Evolutionary conservation across 2,113 vertebrate genomes (phyloP).

Genomic region (Cryptomyrus ogoouensis): DNA sequence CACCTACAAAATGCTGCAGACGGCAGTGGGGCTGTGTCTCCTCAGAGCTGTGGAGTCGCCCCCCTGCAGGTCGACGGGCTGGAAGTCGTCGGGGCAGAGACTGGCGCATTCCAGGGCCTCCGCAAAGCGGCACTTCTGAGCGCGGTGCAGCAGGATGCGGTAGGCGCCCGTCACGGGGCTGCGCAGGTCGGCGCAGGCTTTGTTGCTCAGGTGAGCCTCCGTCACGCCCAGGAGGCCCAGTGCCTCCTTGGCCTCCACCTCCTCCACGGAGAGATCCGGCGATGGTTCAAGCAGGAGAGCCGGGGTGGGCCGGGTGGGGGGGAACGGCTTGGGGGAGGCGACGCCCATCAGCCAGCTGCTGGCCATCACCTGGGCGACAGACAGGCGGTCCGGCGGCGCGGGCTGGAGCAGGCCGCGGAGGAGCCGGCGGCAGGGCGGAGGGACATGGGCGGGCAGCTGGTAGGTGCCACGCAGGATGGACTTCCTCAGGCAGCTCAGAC

Average conservation of each 20-base stretch:
- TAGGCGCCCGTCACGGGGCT: constrained; percentile 56
- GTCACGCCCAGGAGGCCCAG: constrained; percentile 55
- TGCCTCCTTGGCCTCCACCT: constrained; percentile 44
- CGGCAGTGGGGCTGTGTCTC: constrained; percentile 37
- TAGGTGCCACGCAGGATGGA: constrained; percentile 59
- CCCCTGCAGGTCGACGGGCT: constrained; percentile 29
- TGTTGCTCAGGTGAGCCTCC: constrained; percentile 48
- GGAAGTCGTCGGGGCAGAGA: constrained; percentile 19
- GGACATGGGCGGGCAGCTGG: constrained; percentile 47
- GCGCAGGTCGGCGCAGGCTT: constrained; percentile 36
- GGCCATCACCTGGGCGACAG: constrained; percentile 40
- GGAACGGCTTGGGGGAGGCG: constrained; percentile 43
- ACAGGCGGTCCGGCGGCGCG: constrained; percentile 46
- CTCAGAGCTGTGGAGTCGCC: constrained; percentile 23
- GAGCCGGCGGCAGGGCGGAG: constrained; percentile 45
- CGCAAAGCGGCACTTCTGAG: constrained; percentile 44
- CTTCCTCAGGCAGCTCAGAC: constrained; percentile 41
- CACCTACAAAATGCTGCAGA: constrained; percentile 51
- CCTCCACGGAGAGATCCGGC: constrained; percentile 40
- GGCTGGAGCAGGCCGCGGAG: constrained; percentile 53
- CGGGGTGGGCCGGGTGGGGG: constrained; percentile 33
- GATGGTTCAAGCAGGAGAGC: constrained; percentile 40
- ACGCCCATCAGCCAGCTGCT: constrained; percentile 54
- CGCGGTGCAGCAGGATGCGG: constrained; percentile 54
- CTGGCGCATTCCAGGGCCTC: constrained; percentile 41